Evolutionary conservation across 2,797 vertebrate genomes (phyloP).

Genomic region (Mustela erminea): DNA sequence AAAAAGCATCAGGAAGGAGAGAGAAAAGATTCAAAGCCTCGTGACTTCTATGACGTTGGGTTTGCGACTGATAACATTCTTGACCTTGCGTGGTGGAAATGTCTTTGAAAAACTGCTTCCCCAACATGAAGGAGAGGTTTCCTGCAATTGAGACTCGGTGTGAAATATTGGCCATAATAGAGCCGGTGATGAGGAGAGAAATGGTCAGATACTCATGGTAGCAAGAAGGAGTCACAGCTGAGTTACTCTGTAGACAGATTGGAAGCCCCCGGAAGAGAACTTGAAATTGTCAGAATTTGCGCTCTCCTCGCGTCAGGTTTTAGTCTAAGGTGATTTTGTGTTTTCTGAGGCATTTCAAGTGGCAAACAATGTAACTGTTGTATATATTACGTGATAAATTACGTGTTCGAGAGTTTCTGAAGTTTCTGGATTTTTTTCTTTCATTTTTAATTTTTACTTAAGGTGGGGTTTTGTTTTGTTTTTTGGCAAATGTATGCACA

Average conservation of each 20-base stretch:
- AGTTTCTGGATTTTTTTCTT: conserved; percentile 2
- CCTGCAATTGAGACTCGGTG: neutral
- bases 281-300: neutral
- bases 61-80: neutral
- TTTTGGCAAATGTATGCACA: neutral
- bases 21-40: neutral
- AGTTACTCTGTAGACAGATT: neutral
- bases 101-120: neutral
- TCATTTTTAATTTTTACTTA: neutral
- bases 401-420: conserved; percentile 33
- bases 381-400: conserved; percentile 51
- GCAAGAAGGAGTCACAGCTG: neutral
- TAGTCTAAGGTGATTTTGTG: neutral
- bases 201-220: neutral
- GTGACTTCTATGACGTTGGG: neutral
- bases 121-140: neutral
- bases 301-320: neutral
- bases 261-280: neutral
- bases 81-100: neutral
- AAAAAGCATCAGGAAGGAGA: conserved; percentile 7
- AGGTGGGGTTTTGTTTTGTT: neutral
- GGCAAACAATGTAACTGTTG: conserved; percentile 19
- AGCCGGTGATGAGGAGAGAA: neutral
- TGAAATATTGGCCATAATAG: neutral
- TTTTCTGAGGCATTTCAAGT: conserved; percentile 37